These are phyloP conservation scores for Stenodera caucasica DNA, from an alignment of 2,888 invertebrate species.

Conservation along the genomic window DNA sequence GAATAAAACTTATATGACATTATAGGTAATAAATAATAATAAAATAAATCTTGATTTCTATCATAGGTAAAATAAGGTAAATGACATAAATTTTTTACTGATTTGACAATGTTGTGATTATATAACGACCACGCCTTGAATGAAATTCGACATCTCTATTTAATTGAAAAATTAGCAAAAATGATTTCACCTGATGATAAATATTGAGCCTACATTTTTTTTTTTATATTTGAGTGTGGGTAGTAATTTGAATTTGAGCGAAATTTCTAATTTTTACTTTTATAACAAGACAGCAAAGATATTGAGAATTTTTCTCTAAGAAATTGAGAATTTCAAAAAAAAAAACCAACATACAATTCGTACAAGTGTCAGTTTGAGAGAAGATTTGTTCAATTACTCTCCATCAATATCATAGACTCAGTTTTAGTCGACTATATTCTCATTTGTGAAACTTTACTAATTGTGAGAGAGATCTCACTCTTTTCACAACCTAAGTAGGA, in stretches of 20 bases:
- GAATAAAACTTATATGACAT: too few relatives aligned
- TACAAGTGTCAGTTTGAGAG: background rate
- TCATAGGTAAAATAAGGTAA: too few relatives aligned
- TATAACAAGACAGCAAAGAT: too few relatives aligned
- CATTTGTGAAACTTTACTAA: background rate
- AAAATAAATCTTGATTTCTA: too few relatives aligned
- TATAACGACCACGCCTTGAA: background rate
- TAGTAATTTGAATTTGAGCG: too few relatives aligned
- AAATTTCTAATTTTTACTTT: too few relatives aligned
- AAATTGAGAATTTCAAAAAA: too few relatives aligned
- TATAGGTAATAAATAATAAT: too few relatives aligned
- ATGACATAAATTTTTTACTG: background rate
- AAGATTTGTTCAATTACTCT: constrained; percentile 4
- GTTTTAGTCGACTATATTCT: background rate
- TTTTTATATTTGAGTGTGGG: too few relatives aligned
- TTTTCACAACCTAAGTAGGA: background rate
- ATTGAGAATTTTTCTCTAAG: too few relatives aligned
- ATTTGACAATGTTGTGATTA: background rate
- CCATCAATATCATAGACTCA: too few relatives aligned
- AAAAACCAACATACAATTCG: background rate
- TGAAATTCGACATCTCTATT: background rate
- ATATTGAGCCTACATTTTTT: background rate
- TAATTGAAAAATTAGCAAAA: background rate
- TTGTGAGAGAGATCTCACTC: background rate
- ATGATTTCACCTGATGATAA: background rate